phyloP scores from a whole-genome alignment of 2,797 vertebrate genomes.

The Peromyscus nudipes region DNA sequence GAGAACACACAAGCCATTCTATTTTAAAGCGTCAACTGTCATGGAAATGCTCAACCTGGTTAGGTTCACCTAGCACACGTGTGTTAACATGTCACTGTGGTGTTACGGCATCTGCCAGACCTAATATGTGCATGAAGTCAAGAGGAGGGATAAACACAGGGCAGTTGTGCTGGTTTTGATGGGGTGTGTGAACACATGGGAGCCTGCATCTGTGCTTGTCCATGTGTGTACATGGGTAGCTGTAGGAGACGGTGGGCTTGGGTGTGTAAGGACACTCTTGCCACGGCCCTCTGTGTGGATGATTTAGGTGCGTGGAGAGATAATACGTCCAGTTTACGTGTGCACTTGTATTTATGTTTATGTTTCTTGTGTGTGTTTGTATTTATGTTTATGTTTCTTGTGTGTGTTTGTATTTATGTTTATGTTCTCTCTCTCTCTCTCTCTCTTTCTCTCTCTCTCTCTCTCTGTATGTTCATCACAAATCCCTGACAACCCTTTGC shows the following conservation, averaged over 20 bases:
- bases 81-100: not conserved
- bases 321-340: not conserved
- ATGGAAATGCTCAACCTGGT: not conserved
- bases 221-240: accelerated
- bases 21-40: not conserved
- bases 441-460: no score
- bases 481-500: not conserved
- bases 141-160: not conserved
- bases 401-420: not conserved
- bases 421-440: not conserved
- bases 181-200: accelerated
- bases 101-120: accelerated
- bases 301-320: not conserved
- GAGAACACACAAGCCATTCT: accelerated
- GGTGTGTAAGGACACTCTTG: accelerated
- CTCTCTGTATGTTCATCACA: no score
- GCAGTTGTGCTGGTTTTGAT: not conserved
- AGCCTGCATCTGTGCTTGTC: not conserved
- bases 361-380: not conserved
- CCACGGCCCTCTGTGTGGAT: not conserved
- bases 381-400: not conserved
- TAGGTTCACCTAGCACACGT: accelerated
- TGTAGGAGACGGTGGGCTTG: not conserved
- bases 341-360: not conserved
- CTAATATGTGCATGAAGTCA: accelerated